Conservation (phyloP, 53 echinoderm and acorn worm genomes). For the Pentamera pediparva region DNA sequence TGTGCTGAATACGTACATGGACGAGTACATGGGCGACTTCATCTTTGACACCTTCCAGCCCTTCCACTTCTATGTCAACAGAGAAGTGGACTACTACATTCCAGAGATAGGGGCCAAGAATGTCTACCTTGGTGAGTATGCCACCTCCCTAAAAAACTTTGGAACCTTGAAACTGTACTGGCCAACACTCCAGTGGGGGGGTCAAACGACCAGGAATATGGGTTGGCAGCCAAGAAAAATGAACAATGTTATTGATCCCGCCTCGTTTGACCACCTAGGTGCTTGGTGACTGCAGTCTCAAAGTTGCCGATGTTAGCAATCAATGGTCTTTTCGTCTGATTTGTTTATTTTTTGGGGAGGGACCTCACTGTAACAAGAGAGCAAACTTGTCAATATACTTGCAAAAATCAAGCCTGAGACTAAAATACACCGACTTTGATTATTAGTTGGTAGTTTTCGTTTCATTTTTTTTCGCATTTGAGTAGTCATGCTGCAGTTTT, state of each 20-base stretch:
- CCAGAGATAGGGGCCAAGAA: constrained; percentile 89
- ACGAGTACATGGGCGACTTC: constrained; percentile 99
- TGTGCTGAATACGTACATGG: constrained; percentile 97
- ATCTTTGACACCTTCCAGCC: constrained; percentile 99
- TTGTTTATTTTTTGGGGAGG: no score
- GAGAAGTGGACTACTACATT: constrained; percentile 91
- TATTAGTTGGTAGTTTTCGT: background rate
- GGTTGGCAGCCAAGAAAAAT: no score
- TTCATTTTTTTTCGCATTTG: background rate
- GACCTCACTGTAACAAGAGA: no score
- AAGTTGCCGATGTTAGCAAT: no score
- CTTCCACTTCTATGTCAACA: constrained; percentile 90
- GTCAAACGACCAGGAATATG: no score
- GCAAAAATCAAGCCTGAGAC: background rate
- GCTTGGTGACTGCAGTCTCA: no score
- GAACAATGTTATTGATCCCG: background rate
- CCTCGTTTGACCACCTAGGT: no score
- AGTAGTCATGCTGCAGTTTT: no score
- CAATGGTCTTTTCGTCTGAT: no score
- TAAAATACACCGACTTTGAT: background rate
- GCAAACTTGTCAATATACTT: background rate
- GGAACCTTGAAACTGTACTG: no score
- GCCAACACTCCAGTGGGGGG: no score
- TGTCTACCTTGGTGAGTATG: constrained; percentile 76
- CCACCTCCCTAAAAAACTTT: background rate